Base-by-base conservation (phyloP, 2,888 invertebrate species). In the Salpingus planirostris region DNA sequence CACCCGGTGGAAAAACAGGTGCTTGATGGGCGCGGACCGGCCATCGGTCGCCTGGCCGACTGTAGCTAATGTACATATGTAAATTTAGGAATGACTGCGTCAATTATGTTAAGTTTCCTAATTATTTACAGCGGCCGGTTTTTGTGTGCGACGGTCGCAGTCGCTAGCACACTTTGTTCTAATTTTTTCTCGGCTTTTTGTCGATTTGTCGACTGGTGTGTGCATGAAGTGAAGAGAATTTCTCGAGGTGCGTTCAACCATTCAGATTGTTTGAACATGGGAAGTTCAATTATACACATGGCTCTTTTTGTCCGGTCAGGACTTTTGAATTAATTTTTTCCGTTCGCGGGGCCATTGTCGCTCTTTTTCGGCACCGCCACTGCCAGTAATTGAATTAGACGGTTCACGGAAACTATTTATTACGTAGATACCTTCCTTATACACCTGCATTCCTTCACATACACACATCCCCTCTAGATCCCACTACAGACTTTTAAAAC, bases 21-120 rank as follows among this genome's bases (percentile, higher is more conserved):
- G 55, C 44, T 25, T 21, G 29, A 29, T 27, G 23, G 28, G 7
- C 12, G 12, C 27, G 30, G 22, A 26, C 29, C 18, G 37, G 28
- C 29, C 40, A 33, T 36, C 45, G 38, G 5, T 36, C 45, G 38
- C 10, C 44, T 56, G 58, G 46, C 46, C 50, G 34, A 47, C 59
- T 60, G 54, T 54, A 47, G 47, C 58, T 57, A 57, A 60, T 55
- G 55, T 57, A 55, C 54, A 54, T 60, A 60, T 58, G 59, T 58
- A 57, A 59, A 59, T 56, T 50, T 47, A 32, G 36, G 44, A 57
- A 49, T 54, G 50, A 52, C 54, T 49, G 47, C 52, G 47, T 46
- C 50, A 54, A 57, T 60, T 60, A 59, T 52, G 54, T 51, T 49
- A 51, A 50, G 52, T 55, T 55, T 54, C 50, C 49, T 50, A 52